Evolutionary conservation across 30 jellyfish, hydroid and myxozoan genomes (phyloP), one percentile per base, ranked within the genome.

Genomic region (Turritopsis rubra): DNA sequence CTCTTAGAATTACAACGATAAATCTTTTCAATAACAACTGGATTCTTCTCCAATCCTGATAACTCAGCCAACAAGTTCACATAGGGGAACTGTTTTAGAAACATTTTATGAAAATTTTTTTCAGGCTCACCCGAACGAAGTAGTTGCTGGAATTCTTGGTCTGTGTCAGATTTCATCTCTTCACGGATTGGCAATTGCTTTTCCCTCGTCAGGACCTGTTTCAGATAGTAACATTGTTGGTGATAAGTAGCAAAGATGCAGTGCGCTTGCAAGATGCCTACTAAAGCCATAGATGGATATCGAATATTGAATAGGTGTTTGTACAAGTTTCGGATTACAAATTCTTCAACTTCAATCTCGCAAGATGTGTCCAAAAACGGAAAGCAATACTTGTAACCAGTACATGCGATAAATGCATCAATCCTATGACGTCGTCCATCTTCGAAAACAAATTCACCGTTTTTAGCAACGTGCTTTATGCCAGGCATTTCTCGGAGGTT

Each of bases 301-400:
- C 9, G 25, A 18, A 79, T 79, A 86, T 86, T 74, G 85, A 90
- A 86, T 28, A 90, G 19, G 22, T 90, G 97, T 52, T 90, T 82
- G 75, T 90, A 90, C 26, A 90, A 88, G 22, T 89, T 88, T 16
- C 17, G 18, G 27, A 77, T 60, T 24, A 89, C 88, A 52, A 87
- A 71, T 27, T 80, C 89, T 0, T 85, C 71, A 18, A 71, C 66
- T 4, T 84, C 82, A 1, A 90, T 53, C 21, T 78, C 85, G 52
- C 95, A 81, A 27, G 85, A 66, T 71, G 81, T 29, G 27, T 79
- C 91, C 21, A 90, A 81, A 65, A 90, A 90, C 26, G 97, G 96
- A 54, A 90, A 83, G 75, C 83, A 79, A 72, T 18, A 85, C 31
- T 52, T 1, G 68, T 90, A 90, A 0, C 96, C 97, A 81, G 97